These are phyloP conservation scores for Heliconius hermathena DNA, from an alignment of 1,140 invertebrate genomes.

Conservation along the genomic window DNA sequence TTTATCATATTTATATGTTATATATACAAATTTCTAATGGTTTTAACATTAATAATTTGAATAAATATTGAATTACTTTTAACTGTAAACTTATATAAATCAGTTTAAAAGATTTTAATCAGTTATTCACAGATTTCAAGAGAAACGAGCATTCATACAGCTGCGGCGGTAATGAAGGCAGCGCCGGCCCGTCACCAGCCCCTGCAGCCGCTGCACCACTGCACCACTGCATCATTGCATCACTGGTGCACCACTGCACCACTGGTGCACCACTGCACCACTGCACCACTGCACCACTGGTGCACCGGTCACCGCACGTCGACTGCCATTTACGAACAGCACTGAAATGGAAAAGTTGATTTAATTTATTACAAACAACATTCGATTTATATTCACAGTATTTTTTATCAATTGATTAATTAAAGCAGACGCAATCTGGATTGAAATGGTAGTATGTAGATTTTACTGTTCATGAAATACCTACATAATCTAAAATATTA, in stretches of 20 bases:
- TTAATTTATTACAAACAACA: conserved; percentile 4
- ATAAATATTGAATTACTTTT: no score
- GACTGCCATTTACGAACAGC: conserved; percentile 1
- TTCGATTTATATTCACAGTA: background rate
- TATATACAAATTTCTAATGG: no score
- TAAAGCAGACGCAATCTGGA: background rate
- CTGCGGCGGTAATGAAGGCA: background rate
- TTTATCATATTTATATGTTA: no score
- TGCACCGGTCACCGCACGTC: background rate
- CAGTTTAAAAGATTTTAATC: background rate
- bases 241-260: no score
- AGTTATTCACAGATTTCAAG: background rate
- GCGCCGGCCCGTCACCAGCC: background rate
- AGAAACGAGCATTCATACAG: background rate
- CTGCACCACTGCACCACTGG: no score
- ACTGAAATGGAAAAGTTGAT: conserved; percentile 1
- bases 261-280: no score
- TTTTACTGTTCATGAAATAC: background rate
- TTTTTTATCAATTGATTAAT: conserved; percentile 2
- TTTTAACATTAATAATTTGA: no score
- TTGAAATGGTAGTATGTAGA: background rate
- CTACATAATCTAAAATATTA: background rate
- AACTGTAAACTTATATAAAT: background rate
- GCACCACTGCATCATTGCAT: no score
- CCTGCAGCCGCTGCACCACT: background rate